A percentile compares a stretch with the other conserved stretches of the same genome.
Evolutionary conservation across 2,113 vertebrate species (phyloP).

Genomic region (Aix galericulata): DNA sequence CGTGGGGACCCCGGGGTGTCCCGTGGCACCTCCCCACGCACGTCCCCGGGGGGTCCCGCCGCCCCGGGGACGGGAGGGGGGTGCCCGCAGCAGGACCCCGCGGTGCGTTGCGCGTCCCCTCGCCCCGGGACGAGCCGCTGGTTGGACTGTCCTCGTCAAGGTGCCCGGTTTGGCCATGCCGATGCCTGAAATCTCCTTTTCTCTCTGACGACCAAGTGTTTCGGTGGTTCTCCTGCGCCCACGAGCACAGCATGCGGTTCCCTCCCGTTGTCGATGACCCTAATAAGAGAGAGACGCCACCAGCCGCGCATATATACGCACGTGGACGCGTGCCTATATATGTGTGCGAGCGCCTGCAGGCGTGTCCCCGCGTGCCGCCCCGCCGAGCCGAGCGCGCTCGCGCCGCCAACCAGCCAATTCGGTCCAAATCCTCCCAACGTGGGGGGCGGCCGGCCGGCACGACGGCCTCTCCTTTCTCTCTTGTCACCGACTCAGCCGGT

Average conservation of each 20-base stretch:
- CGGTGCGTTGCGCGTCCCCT: slow-evolving; percentile 82
- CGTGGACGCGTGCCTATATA: slow-evolving; percentile 73
- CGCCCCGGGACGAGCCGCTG: slow-evolving; percentile 83
- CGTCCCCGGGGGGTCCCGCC: neutral
- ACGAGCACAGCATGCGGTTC: slow-evolving; percentile 78
- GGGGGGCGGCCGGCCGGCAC: neutral
- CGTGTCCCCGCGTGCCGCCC: slow-evolving; percentile 65
- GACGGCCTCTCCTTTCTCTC: slow-evolving; percentile 69
- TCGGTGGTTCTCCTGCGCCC: slow-evolving; percentile 70
- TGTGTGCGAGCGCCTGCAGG: slow-evolving; percentile 68
- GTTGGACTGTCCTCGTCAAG: slow-evolving; percentile 92
- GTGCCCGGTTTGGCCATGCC: slow-evolving; percentile 92
- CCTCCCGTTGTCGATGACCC: slow-evolving; percentile 55
- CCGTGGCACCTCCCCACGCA: neutral
- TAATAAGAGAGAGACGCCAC: slow-evolving; percentile 69
- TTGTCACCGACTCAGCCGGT: slow-evolving; percentile 64
- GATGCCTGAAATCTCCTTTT: slow-evolving; percentile 87
- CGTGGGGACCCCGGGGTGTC: neutral
- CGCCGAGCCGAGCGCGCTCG: neutral
- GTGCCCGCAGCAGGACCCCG: slow-evolving; percentile 50
- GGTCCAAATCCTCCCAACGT: neutral
- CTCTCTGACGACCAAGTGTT: slow-evolving; percentile 67
- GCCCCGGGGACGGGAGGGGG: neutral
- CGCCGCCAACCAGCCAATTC: neutral
- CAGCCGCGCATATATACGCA: slow-evolving; percentile 81